phyloP scores from a whole-genome alignment of 1,140 invertebrate genomes.

The Helicorthomorpha holstii region DNA sequence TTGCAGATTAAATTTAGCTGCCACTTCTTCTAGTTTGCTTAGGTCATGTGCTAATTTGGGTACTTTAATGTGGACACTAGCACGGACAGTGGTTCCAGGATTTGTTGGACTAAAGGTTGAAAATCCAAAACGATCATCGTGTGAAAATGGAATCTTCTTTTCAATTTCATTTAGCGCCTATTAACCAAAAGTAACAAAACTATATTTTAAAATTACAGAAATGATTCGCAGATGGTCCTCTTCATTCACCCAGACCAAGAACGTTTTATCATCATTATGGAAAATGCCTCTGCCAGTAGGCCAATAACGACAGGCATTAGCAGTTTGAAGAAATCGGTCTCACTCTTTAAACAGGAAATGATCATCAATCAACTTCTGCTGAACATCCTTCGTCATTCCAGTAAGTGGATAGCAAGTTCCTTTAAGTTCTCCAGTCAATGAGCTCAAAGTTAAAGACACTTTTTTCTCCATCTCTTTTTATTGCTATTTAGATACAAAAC shows the following conservation, averaged over 20 bases:
- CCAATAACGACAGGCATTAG: conserved; percentile 78
- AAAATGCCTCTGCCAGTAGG: conserved; percentile 38
- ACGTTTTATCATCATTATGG: conserved; percentile 36
- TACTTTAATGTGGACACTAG: conserved; percentile 93
- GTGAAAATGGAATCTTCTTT: conserved; percentile 76
- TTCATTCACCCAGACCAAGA: conserved; percentile 42
- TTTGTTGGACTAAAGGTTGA: conserved; percentile 98
- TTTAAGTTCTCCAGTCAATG: conserved; percentile 51
- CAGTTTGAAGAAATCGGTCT: conserved; percentile 51
- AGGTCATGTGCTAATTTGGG: conserved; percentile 84
- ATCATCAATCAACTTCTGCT: conserved; percentile 89
- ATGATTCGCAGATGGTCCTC: conserved; percentile 41
- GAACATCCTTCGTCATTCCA: conserved; percentile 83
- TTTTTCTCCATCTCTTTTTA: conserved; percentile 90
- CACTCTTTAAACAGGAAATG: conserved; percentile 97
- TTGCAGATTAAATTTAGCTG: conserved; percentile 81
- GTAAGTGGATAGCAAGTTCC: conserved; percentile 80
- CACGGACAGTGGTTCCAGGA: conserved; percentile 90
- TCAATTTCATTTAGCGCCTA: conserved; percentile 78
- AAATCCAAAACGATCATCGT: conserved; percentile 84
- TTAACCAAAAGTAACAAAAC: conserved; percentile 2
- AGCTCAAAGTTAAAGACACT: conserved; percentile 51
- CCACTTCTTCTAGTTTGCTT: conserved; percentile 77
- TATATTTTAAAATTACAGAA: conserved; percentile 30
- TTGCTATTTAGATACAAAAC: conserved; percentile 30